Conservation (phyloP, 2,888 invertebrate genomes). For the Torymus aiolomorphi region DNA sequence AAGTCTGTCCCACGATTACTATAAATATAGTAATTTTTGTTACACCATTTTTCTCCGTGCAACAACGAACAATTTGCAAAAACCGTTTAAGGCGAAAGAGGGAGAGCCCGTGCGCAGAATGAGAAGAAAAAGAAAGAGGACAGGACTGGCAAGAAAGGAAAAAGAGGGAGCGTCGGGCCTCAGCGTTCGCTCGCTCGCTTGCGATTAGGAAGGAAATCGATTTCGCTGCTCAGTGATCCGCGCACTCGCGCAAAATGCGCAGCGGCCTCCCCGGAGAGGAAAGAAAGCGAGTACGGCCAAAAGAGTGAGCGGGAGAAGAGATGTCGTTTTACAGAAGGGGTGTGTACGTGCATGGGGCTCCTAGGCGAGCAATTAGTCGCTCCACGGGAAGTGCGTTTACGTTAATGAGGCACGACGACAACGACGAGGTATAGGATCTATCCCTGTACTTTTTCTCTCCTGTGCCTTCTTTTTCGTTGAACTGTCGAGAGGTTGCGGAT, state of each 20-base stretch:
- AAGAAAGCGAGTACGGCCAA: not conserved
- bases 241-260: slow-evolving; percentile 23
- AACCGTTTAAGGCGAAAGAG: no score
- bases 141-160: no score
- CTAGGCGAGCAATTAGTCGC: slow-evolving; percentile 66
- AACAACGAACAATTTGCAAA: no score
- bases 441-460: not conserved
- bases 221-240: slow-evolving; percentile 60
- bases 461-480: no score
- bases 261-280: slow-evolving; percentile 1
- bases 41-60: no score
- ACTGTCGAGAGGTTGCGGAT: no score
- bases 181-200: no score
- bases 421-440: not conserved
- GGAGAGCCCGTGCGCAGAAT: no score
- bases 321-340: slow-evolving; percentile 11
- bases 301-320: not conserved
- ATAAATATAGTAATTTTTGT: no score
- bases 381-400: slow-evolving; percentile 65
- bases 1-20: no score
- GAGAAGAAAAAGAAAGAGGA: no score
- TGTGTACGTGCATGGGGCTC: slow-evolving; percentile 16
- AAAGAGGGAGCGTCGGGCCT: no score
- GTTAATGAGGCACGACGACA: slow-evolving; percentile 63
- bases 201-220: slow-evolving; percentile 62